Percentiles rank a stretch among this genome's conserved stretches.
phyloP scores from a whole-genome alignment of 2,888 invertebrate species.

The Eupeodes latifasciatus region DNA sequence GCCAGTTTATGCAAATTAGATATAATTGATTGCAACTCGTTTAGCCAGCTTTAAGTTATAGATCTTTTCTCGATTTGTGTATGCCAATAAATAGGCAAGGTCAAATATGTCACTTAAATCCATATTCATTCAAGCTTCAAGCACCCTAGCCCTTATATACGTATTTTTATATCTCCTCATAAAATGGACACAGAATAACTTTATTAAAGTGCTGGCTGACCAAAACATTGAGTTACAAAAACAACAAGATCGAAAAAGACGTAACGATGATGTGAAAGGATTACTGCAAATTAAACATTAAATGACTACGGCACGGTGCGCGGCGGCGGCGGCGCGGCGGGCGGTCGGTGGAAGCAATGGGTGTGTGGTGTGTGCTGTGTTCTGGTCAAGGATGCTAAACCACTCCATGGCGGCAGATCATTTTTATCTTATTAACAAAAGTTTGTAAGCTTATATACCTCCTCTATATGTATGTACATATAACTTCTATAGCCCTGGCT shows the following conservation, averaged over 20 bases:
- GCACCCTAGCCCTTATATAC: not conserved
- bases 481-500: not conserved
- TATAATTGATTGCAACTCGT: constrained; percentile 24
- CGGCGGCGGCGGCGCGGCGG: not conserved
- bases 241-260: not conserved
- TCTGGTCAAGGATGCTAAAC: constrained; percentile 37
- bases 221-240: constrained; percentile 20
- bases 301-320: not conserved
- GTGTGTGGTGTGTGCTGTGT: not conserved
- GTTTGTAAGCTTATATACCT: constrained; percentile 8
- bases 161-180: not conserved
- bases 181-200: constrained; percentile 5
- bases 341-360: constrained; percentile 14
- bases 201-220: constrained; percentile 17
- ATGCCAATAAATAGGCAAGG: constrained; percentile 19
- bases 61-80: not conserved
- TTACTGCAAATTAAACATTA: constrained; percentile 63
- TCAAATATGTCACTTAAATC: constrained; percentile 25
- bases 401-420: constrained; percentile 17
- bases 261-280: constrained; percentile 55
- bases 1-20: not conserved
- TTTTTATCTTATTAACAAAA: constrained; percentile 61
- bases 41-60: too few species aligned
- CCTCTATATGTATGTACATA: too few species aligned
- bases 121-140: constrained; percentile 9